Evolutionary conservation across 2,113 vertebrate genomes (phyloP).

Genomic region (Halcyon senegalensis): DNA sequence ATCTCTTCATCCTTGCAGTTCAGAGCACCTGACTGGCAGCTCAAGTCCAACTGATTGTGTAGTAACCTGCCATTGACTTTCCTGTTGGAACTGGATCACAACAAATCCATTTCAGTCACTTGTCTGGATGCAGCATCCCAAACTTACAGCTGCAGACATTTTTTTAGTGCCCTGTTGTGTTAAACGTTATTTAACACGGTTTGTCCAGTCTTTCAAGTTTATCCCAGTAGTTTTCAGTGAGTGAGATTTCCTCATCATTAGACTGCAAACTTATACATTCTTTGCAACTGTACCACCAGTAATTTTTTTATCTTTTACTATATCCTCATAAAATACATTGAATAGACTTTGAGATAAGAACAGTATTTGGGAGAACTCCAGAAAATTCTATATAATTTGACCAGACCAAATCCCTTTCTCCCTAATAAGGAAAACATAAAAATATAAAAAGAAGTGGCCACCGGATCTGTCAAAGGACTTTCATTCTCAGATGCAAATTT

Average conservation of each 20-base stretch:
- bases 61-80: too few relatives aligned
- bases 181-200: background rate
- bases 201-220: background rate
- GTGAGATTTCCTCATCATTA: background rate
- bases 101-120: background rate
- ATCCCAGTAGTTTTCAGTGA: background rate
- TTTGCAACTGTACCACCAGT: background rate
- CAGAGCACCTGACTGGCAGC: background rate
- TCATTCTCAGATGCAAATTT: background rate
- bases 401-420: background rate
- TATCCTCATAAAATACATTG: background rate
- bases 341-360: background rate
- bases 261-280: background rate
- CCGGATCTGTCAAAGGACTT: background rate
- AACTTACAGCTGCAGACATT: background rate
- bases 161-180: background rate
- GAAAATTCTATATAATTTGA: background rate
- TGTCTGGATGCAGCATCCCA: background rate
- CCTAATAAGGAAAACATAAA: background rate
- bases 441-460: background rate
- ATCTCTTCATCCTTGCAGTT: accelerated
- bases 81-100: background rate
- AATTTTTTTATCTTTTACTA: background rate
- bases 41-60: background rate
- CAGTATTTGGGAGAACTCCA: background rate